Base-by-base conservation (phyloP, 2,888 invertebrate species). In the Drosophila fulvimacula region DNA sequence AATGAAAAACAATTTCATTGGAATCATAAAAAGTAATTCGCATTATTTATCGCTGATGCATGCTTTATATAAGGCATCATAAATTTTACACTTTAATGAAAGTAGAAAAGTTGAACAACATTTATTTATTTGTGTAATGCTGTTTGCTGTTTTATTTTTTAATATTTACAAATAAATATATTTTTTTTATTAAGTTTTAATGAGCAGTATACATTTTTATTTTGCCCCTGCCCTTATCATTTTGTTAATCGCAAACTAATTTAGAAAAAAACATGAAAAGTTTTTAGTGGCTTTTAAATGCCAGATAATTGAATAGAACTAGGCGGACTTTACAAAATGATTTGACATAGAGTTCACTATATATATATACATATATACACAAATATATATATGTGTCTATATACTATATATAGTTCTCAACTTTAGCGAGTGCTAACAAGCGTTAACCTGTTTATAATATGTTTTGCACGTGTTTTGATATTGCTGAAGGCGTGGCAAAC, bases 21-120 rank as follows among this genome's bases (percentile, higher is more conserved):
- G 27, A 15, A 48, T 57, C 42, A 51, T 52, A 59, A 34, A 59
- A 51, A 52, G 19, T 32, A 46, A 19, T 17, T 44, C 36, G n/a
- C 32, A 36, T 60, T 19, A 42, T 62, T 62, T 55, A 61, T 61
- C 61, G 55, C 55, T 21, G 32, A 57, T 57, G 46, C 32, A 19
- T 13, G 17, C 44, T 13, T 19, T 41, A 19, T 42, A 15, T 57
- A 60, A 44, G 44, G 10, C 36, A 9, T 17, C 19, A 44, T 44
- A 52, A 62, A 64, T 44, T 42, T 15, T 3, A 30, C 27, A 21
- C 11, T 19, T 11, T 15, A 39, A 9, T 17, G 44, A 21, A 59
- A 21, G 27, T 19, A n/a, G 19, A 42, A 27, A 27, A 19, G 19
- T 30, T 5, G 15, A 9, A 24, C 15, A 9, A 24, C 7, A 24